Percentiles rank a stretch among this genome's conserved stretches.
phyloP scores from a whole-genome alignment of 1,140 invertebrate genomes.

The Pectinophora gossypiella region DNA sequence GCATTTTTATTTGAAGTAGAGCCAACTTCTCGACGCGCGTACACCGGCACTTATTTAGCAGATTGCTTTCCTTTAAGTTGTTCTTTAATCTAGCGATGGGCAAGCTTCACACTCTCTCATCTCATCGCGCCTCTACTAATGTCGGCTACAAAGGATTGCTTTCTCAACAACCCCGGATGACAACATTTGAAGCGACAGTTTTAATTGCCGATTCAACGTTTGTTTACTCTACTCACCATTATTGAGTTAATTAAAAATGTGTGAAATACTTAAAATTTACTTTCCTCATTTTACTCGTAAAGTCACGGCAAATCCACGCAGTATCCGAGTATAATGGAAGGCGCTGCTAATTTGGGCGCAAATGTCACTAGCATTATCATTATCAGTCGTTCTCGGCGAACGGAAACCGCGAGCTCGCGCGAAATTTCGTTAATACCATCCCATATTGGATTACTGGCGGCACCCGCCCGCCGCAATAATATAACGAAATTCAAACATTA shows the following conservation, averaged over 20 bases:
- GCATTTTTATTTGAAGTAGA: conserved; percentile 31
- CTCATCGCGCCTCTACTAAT: conserved; percentile 7
- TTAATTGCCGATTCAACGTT: too few species aligned
- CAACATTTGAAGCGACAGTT: too few species aligned
- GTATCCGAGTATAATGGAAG: too few species aligned
- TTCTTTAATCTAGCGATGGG: conserved; percentile 73
- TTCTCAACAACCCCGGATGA: too few species aligned
- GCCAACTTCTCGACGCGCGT: conserved; percentile 23
- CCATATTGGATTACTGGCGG: conserved; percentile 63
- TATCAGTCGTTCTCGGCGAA: conserved; percentile 24
- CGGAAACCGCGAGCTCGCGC: conserved; percentile 30
- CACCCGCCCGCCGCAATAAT: conserved; percentile 58
- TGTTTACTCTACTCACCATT: too few species aligned
- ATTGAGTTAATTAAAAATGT: too few species aligned
- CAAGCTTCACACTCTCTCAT: conserved; percentile 31
- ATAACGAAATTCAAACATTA: conserved; percentile 73
- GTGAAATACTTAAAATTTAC: too few species aligned
- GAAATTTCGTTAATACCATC: conserved; percentile 55
- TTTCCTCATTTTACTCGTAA: too few species aligned
- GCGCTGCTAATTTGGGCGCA: not conserved
- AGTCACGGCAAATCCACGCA: too few species aligned
- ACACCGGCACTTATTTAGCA: conserved; percentile 71
- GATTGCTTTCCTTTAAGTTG: conserved; percentile 76
- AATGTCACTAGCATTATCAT: conserved; percentile 27
- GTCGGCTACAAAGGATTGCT: conserved; percentile 8